These are phyloP conservation scores for Pachypeltis micranthus DNA, from an alignment of 1,140 invertebrate species.

Conservation along the genomic window DNA sequence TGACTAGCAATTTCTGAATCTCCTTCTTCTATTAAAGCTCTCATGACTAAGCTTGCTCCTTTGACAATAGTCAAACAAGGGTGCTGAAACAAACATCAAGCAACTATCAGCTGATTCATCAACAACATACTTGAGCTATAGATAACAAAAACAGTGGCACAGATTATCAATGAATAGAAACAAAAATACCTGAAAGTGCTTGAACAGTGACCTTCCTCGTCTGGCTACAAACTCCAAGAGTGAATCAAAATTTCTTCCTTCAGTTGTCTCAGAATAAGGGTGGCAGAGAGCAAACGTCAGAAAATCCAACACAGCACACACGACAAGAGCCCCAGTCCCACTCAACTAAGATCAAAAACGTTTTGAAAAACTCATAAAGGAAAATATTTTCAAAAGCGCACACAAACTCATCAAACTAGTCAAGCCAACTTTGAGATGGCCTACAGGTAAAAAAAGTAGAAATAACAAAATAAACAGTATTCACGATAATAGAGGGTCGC, in stretches of 20 bases:
- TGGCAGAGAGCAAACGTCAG: constrained; percentile 97
- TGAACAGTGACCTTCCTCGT: constrained; percentile 80
- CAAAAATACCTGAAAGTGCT: constrained; percentile 81
- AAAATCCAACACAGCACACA: constrained; percentile 94
- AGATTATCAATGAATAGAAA: too few relatives aligned
- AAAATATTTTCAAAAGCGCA: not conserved
- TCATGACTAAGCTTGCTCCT: constrained; percentile 91
- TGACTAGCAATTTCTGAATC: constrained; percentile 74
- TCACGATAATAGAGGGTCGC: constrained; percentile 26
- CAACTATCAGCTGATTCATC: constrained; percentile 11
- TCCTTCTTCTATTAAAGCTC: constrained; percentile 96
- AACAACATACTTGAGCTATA: too few relatives aligned
- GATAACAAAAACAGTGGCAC: too few relatives aligned
- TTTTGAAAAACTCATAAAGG: constrained; percentile 17
- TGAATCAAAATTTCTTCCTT: constrained; percentile 92
- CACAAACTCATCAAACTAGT: not conserved
- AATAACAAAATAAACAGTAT: too few relatives aligned
- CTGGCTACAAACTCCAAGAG: constrained; percentile 87
- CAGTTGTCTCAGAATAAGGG: constrained; percentile 97
- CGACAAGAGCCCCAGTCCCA: constrained; percentile 65
- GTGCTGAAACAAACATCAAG: constrained; percentile 59
- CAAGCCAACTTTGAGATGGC: not conserved
- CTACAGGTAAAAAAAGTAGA: not conserved
- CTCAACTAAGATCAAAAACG: constrained; percentile 47
- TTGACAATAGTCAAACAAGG: constrained; percentile 95